phyloP scores from a whole-genome alignment of 2,888 invertebrate species.

The Dusona sp. region DNA sequence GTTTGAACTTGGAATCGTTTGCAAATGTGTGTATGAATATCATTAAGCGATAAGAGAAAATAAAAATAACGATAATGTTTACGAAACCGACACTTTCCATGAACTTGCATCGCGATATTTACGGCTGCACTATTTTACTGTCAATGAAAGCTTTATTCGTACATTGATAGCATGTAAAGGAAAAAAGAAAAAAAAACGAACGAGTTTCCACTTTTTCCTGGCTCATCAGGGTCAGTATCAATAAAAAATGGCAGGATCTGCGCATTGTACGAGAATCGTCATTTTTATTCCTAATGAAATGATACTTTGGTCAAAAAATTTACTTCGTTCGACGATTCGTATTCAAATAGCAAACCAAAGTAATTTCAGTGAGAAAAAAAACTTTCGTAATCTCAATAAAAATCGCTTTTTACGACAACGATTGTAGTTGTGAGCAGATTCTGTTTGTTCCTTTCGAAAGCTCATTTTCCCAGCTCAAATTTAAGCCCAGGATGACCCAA shows the following conservation, averaged over 20 bases:
- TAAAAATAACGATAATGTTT: background rate
- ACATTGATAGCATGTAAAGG: background rate
- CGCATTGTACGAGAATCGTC: background rate
- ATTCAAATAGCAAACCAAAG: background rate
- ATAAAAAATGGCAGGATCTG: background rate
- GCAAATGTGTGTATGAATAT: background rate
- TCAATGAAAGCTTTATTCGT: background rate
- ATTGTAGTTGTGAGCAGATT: background rate
- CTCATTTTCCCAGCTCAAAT: conserved; percentile 4
- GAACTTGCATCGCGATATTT: background rate
- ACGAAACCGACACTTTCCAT: background rate
- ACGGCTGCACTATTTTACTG: background rate
- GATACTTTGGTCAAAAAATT: background rate
- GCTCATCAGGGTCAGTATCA: background rate
- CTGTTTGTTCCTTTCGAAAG: background rate
- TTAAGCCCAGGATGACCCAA: background rate
- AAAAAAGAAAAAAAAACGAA: background rate
- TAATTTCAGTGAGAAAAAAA: background rate
- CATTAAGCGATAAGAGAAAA: conserved; percentile 18
- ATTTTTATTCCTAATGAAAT: background rate
- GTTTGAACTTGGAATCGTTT: background rate
- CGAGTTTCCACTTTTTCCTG: background rate
- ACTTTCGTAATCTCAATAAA: background rate
- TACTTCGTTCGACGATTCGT: background rate
- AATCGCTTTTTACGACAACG: background rate